Evolutionary conservation across 2,888 invertebrate species (phyloP), one percentile per base, ranked within the genome.

Genomic region (Syritta pipiens): DNA sequence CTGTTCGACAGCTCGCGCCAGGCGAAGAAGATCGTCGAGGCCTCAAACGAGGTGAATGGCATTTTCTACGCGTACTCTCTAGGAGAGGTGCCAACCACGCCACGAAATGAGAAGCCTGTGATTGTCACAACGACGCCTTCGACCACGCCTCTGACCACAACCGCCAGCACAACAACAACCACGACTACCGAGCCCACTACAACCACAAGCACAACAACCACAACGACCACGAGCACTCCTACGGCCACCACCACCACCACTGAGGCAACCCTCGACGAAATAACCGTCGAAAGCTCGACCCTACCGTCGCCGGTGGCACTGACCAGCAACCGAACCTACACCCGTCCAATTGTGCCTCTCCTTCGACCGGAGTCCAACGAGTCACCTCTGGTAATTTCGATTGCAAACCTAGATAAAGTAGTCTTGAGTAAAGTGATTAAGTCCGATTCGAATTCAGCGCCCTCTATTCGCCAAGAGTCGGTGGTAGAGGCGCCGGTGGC

Each of bases 1-100:
- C 87, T 94, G 5, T 94, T 94, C 83, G 91, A 92, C 85, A 90
- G 90, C 24, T 82, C 84, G 1, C 84, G 63, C 89, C 91, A 84
- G 89, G 88, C 85, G 10, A 88, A 88, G 75, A 79, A 79, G 12
- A 68, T 79, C 26, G 46, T 26, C 4, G 74, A 77, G 19, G 6
- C 67, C 4, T 2, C 37, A 4, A 81, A 59, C 14, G 84, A 84
- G 46, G 79, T 87, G 14, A 84, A 82, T 74, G 83, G 74, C 30
- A 69, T 82, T 20, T 90, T 91, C 0, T 91, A 90, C 82, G 90
- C 91, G 2, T 88, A 90, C 5, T 86, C 90, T 7, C 83, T 83
- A 1, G 82, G 81, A 22, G 81, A 87, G 83, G 24, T 88, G 1
- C 89, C 88, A 57, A 86, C 88, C 12, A 89, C 88, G 0, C 89